Evolutionary conservation across 2,888 invertebrate species (phyloP).

Genomic region (Trypoxylon attenuatum): DNA sequence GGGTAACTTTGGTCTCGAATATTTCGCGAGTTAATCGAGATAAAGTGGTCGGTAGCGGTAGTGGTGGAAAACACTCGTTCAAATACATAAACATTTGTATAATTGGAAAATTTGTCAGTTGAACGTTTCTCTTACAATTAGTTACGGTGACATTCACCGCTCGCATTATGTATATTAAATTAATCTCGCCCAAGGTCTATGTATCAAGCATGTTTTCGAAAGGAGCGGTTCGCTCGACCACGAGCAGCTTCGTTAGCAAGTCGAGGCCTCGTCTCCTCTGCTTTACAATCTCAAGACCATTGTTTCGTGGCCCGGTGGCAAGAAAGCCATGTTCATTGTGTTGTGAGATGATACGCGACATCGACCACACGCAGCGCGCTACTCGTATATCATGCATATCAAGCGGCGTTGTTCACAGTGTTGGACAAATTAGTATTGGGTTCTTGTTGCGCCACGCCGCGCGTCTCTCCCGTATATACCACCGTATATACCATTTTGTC

Average conservation of each 20-base stretch:
- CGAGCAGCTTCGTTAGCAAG: constrained; percentile 56
- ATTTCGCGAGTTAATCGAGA: too few relatives aligned
- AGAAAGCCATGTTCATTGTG: constrained; percentile 57
- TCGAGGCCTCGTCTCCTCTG: constrained; percentile 46
- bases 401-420: constrained; percentile 49
- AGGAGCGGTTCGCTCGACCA: too few relatives aligned
- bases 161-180: too few relatives aligned
- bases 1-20: background rate
- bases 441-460: constrained; percentile 38
- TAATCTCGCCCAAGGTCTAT: too few relatives aligned
- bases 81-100: too few relatives aligned
- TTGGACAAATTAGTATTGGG: constrained; percentile 57
- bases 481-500: constrained; percentile 35
- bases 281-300: constrained; percentile 57
- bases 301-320: constrained; percentile 50
- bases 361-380: constrained; percentile 50
- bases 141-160: too few relatives aligned
- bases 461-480: background rate
- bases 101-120: too few relatives aligned
- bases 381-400: constrained; percentile 53
- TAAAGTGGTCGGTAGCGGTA: too few relatives aligned
- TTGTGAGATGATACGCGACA: constrained; percentile 53
- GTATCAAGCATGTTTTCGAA: too few relatives aligned
- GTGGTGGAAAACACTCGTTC: too few relatives aligned
- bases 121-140: too few relatives aligned